Evolutionary conservation across 2,113 vertebrate genomes (phyloP).

Genomic region (Pseudonaja textilis): DNA sequence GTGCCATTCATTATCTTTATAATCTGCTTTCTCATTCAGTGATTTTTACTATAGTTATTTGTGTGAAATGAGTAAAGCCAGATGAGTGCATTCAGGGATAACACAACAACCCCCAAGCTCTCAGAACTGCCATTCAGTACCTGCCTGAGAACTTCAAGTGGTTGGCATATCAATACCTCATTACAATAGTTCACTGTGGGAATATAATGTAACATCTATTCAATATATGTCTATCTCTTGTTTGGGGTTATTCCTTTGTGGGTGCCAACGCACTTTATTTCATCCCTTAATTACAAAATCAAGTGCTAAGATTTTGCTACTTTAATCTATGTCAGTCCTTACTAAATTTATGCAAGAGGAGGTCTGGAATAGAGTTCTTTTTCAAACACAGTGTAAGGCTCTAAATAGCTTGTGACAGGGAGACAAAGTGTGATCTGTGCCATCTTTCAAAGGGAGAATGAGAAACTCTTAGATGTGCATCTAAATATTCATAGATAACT

Average conservation of each 20-base stretch:
- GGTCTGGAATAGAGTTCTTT: neutral
- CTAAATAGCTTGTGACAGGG: conserved; percentile 16
- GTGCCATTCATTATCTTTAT: neutral
- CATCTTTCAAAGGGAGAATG: neutral
- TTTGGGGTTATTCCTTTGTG: conserved; percentile 36
- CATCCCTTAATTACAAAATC: conserved; percentile 50
- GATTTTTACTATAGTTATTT: conserved; percentile 10
- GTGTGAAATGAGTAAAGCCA: conserved; percentile 3
- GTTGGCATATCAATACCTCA: conserved; percentile 46
- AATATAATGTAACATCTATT: conserved; percentile 30
- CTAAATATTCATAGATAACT: neutral
- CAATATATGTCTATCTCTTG: conserved; percentile 36
- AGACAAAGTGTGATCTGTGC: neutral
- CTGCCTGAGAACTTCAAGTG: conserved; percentile 30
- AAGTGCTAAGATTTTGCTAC: conserved; percentile 36
- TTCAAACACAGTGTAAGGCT: conserved; percentile 17
- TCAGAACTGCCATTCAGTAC: conserved; percentile 30
- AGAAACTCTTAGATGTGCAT: neutral
- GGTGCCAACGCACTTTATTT: conserved; percentile 37
- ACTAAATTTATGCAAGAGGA: neutral
- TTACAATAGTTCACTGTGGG: conserved; percentile 39
- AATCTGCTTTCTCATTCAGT: neutral
- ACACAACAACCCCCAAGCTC: conserved; percentile 23
- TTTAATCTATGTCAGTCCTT: conserved; percentile 35
- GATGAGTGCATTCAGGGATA: neutral